A percentile compares a stretch with the other conserved stretches of the same genome.
phyloP scores from a whole-genome alignment of 2,113 vertebrate genomes.

The Scartelaos histophorus region DNA sequence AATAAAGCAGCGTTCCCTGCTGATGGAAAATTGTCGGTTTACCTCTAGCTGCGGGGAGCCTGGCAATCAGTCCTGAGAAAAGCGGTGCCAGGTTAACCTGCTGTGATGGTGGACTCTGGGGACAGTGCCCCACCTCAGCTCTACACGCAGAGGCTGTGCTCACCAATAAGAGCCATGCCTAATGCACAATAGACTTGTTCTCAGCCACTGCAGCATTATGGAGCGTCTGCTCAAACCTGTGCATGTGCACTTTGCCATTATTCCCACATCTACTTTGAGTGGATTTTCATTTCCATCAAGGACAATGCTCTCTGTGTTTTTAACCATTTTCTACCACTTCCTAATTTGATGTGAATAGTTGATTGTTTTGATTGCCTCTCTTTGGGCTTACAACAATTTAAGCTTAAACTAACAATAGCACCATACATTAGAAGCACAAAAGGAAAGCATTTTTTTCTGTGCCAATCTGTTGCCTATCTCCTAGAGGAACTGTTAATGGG shows the following conservation, averaged over 20 bases:
- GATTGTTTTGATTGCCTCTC: slow-evolving; percentile 44
- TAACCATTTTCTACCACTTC: slow-evolving; percentile 13
- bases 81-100: slow-evolving; percentile 90
- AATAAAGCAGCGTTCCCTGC: slow-evolving; percentile 88
- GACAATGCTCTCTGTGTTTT: slow-evolving; percentile 12
- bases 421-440: slow-evolving; percentile 58
- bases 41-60: slow-evolving; percentile 84
- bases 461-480: slow-evolving; percentile 47
- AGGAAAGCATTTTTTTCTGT: slow-evolving; percentile 49
- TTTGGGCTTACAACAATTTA: slow-evolving; percentile 17
- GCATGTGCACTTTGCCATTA: slow-evolving; percentile 43
- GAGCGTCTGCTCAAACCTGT: slow-evolving; percentile 45
- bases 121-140: slow-evolving; percentile 82
- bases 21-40: slow-evolving; percentile 91
- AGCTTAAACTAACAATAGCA: slow-evolving; percentile 35
- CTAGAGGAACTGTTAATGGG: slow-evolving; percentile 58
- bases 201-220: slow-evolving; percentile 77
- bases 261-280: slow-evolving; percentile 32
- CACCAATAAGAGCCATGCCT: slow-evolving; percentile 79
- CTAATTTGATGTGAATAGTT: slow-evolving; percentile 29
- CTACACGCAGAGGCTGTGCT: slow-evolving; percentile 84
- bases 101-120: slow-evolving; percentile 88
- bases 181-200: slow-evolving; percentile 82
- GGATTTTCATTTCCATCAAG: slow-evolving; percentile 13
- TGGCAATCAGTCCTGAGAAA: slow-evolving; percentile 89